Base-by-base conservation (phyloP, 2,113 vertebrate species). In the Sapajus apella region DNA sequence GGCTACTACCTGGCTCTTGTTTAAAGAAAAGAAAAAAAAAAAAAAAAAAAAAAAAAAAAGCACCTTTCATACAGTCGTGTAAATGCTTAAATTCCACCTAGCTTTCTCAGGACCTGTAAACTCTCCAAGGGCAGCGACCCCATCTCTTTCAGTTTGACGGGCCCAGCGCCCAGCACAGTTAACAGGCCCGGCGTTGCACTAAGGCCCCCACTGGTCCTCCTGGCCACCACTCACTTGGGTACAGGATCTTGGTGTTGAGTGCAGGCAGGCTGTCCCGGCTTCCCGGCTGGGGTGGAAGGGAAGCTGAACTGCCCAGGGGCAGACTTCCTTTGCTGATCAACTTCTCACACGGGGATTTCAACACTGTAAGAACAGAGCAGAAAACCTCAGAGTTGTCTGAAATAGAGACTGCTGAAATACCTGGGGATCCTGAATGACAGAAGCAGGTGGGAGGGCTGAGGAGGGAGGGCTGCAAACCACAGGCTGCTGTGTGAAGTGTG, bases 221-320 rank as follows among this genome's bases (percentile, higher is more conserved):
- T 37, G 52, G 77, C 56, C 86, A 3, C 55, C 83, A 98, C 99
- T 99, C 96, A 99, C 99, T 99, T 10, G 99, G 99, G 97, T 99
- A 99, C 21, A 99, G 98, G 96, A 99, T 99, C 98, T 99, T 99
- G 72, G 99, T 98, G 98, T 99, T 99, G 83, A 99, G 98, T 94
- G 99, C 99, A 12, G 99, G 99, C 98, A 99, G 98, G 96, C 99
- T 98, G 47, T 99, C 99, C 66, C 99, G 97, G 96, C 97, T 99
- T 98, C 99, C 99, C 87, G 99, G 98, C 90, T 99, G 99, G n/a
- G 98, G 98, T 98, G 99, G 99, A 98, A 99, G 99, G 95, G 99
- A 99, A 17, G 99, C 98, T 3, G 99, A 99, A 98, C 99, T 99
- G 96, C 99, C 99, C 85, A 99, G 91, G 0, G 98, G 98, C 96